Base-by-base conservation (phyloP, 53 echinoderm and acorn worm genomes). In the Apostichopus leukothele region DNA sequence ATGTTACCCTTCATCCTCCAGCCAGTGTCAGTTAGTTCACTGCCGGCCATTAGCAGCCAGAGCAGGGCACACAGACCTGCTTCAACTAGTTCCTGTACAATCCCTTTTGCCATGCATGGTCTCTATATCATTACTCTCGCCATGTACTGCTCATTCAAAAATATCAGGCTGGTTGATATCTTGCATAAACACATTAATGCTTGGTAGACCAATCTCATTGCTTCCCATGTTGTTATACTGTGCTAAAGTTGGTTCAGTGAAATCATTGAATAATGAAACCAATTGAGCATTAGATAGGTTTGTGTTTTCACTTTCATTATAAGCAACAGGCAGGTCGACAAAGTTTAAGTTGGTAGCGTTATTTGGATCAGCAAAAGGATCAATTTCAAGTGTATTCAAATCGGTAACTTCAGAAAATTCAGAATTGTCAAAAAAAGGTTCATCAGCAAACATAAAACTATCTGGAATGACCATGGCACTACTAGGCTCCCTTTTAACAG, bases 211-310 rank as follows among this genome's bases (percentile, higher is more conserved):
- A 57, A 7, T 10, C 57, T 57, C 18, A 13, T 77, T 77, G 7
- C 12, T 52, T 51, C 52, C 50, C 0, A 77, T 77, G 12, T 9
- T 50, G 39, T 77, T 77, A 13, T 51, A n/a, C 52, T 77, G 77
- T 50, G 77, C 50, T 14, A 77, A 52, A 6, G 52, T 51, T 5
- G 77, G 77, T 51, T 77, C 77, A 51, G 77, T 13, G 27, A 14
- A 51, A 52, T 77, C 52, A 0, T 77, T 8, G 8, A 26, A 77
- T 50, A 77, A 2, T 39, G 77, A 23, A 51, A 50, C 77, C 11
- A 77, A 52, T 50, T 77, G 77, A 26, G 8, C 77, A 77, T 26
- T 50, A 51, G 77, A 77, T 26, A 77, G 52, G 77, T 26, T 10
- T 57, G 57, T 1, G 57, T 57, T 57, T 9, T 5, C 57, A 9